Evolutionary conservation across 2,113 vertebrate species (phyloP).

Genomic region (Regulus satrapa): DNA sequence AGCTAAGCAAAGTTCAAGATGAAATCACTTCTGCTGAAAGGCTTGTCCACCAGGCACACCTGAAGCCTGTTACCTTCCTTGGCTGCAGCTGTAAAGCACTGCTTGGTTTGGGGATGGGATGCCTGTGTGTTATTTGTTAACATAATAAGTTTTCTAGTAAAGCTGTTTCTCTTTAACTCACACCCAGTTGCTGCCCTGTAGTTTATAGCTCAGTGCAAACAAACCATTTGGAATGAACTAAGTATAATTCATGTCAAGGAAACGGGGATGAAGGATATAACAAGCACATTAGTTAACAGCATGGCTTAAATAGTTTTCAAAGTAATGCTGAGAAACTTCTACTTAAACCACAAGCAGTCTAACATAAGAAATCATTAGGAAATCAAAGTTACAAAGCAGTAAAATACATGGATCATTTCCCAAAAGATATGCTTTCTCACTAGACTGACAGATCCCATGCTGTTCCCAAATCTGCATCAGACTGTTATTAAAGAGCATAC

Average conservation of each 20-base stretch:
- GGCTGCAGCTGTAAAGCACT: background rate
- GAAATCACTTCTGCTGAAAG: background rate
- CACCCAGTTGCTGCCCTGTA: background rate
- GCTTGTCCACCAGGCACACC: background rate
- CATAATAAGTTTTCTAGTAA: background rate
- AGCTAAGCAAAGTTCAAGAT: background rate
- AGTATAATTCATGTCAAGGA: background rate
- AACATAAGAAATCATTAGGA: conserved; percentile 15
- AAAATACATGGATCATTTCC: background rate
- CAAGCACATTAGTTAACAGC: background rate
- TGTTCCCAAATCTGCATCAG: background rate
- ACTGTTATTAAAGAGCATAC: background rate
- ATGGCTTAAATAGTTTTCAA: background rate
- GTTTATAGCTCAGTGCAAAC: background rate
- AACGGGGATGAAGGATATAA: background rate
- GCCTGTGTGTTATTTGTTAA: background rate
- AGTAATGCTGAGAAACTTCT: background rate
- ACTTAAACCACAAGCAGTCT: background rate
- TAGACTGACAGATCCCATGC: background rate
- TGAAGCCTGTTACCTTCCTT: accelerated
- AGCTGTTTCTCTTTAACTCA: background rate
- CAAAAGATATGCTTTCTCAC: background rate
- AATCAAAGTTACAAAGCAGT: background rate
- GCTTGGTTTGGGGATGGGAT: accelerated
- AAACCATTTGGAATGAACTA: background rate